Evolutionary conservation across 2,888 invertebrate species (phyloP).

Genomic region (Xiphydria camelus): DNA sequence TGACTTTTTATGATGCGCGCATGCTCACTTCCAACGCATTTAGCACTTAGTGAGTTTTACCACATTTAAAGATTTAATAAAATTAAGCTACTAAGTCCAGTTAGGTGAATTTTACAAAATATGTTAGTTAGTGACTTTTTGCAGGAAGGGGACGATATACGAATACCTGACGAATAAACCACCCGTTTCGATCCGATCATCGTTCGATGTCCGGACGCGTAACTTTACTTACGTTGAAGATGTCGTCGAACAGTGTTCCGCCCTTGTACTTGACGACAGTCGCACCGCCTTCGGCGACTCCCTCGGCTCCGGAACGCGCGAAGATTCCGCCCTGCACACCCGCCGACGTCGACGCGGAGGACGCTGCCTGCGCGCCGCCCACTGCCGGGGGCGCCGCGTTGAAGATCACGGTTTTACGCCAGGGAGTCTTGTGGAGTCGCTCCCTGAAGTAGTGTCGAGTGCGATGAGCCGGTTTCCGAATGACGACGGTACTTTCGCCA

Average conservation of each 20-base stretch:
- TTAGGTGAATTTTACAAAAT: too few relatives aligned
- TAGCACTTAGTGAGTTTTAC: too few relatives aligned
- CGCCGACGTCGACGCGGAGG: slow-evolving; percentile 9
- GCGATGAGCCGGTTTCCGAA: slow-evolving; percentile 29
- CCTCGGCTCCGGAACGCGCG: slow-evolving; percentile 12
- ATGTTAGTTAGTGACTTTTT: too few relatives aligned
- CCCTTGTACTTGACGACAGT: slow-evolving; percentile 27
- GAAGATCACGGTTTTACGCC: not conserved
- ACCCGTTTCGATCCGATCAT: too few relatives aligned
- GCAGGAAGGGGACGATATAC: too few relatives aligned
- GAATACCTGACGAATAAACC: too few relatives aligned
- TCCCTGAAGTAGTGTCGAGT: slow-evolving; percentile 41
- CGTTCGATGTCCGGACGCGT: too few relatives aligned
- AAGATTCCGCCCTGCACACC: slow-evolving; percentile 10
- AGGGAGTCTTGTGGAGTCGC: slow-evolving; percentile 24
- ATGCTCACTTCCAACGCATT: too few relatives aligned
- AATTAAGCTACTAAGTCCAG: too few relatives aligned
- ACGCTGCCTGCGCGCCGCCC: slow-evolving; percentile 39
- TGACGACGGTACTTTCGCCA: slow-evolving; percentile 20
- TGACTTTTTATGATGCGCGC: too few relatives aligned
- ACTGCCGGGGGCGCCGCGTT: slow-evolving; percentile 48
- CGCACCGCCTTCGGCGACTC: slow-evolving; percentile 11
- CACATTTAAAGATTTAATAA: too few relatives aligned
- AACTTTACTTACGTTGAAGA: slow-evolving; percentile 69
- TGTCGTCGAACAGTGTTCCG: slow-evolving; percentile 62